A percentile compares a stretch with the other conserved stretches of the same genome.
phyloP scores from a whole-genome alignment of 1,140 invertebrate species.

The Saxidomus purpurata region DNA sequence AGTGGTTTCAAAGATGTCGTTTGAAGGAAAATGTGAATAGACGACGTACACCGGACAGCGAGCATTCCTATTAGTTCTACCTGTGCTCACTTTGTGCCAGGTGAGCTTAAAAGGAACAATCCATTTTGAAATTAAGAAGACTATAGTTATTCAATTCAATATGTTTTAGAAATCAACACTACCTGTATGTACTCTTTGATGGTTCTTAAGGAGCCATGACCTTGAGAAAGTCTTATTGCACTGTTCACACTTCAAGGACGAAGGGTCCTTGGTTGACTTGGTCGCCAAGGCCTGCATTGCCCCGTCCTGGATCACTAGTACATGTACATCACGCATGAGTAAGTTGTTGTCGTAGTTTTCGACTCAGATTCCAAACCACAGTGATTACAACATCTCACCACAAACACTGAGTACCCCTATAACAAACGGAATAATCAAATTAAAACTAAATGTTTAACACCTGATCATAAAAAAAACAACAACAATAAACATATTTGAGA shows the following conservation, averaged over 20 bases:
- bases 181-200: slow-evolving; percentile 73
- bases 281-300: slow-evolving; percentile 17
- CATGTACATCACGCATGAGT: slow-evolving; percentile 42
- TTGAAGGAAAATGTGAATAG: too few species aligned
- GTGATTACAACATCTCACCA: background rate
- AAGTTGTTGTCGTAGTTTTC: background rate
- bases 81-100: too few species aligned
- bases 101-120: too few species aligned
- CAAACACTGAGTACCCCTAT: background rate
- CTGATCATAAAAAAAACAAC: too few species aligned
- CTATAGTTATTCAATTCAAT: too few species aligned
- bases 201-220: slow-evolving; percentile 83
- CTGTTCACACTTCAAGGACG: slow-evolving; percentile 58
- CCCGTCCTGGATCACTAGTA: background rate
- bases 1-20: too few species aligned
- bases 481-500: too few species aligned
- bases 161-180: too few species aligned
- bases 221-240: slow-evolving; percentile 81
- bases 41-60: too few species aligned
- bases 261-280: slow-evolving; percentile 37
- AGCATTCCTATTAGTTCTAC: too few species aligned
- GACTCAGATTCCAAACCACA: background rate
- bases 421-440: background rate
- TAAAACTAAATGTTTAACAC: too few species aligned
- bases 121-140: too few species aligned